Conservation (phyloP, 2,797 vertebrate genomes). For the Coregonus sp. region DNA sequence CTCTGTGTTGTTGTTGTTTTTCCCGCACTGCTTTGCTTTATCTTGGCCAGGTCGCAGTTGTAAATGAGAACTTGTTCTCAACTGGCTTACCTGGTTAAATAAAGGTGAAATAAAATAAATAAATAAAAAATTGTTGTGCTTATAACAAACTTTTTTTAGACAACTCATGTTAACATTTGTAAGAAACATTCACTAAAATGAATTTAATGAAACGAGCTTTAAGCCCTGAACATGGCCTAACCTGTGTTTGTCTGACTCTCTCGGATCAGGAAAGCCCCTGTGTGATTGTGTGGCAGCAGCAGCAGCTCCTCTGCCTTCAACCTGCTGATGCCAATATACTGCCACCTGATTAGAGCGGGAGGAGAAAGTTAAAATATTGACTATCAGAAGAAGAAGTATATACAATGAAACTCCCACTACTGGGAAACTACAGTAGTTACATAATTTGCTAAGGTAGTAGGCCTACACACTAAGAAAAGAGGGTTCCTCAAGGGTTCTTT, state of each 20-base stretch:
- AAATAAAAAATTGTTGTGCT: neutral
- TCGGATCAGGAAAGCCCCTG: conserved; percentile 83
- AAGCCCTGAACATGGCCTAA: neutral
- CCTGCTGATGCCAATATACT: conserved; percentile 81
- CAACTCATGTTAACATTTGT: neutral
- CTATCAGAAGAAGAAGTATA: neutral
- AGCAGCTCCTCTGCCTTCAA: conserved; percentile 85
- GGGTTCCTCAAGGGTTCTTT: too few relatives aligned
- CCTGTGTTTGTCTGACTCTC: conserved; percentile 84
- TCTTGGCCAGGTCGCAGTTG: too few relatives aligned
- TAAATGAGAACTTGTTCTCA: too few relatives aligned
- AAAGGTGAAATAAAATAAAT: too few relatives aligned
- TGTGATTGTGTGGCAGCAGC: conserved; percentile 73
- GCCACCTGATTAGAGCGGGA: conserved; percentile 74
- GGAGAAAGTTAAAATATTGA: neutral
- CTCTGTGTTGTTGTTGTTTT: too few relatives aligned
- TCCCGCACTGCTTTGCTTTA: too few relatives aligned
- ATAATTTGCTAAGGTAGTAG: neutral
- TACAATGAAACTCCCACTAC: neutral
- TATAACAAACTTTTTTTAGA: neutral
- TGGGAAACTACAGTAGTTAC: neutral
- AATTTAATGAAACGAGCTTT: neutral
- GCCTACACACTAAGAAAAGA: too few relatives aligned
- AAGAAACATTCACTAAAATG: neutral
- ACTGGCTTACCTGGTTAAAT: too few relatives aligned